Conservation (phyloP, 2,797 vertebrate species). For the Enteromius anoplus region DNA sequence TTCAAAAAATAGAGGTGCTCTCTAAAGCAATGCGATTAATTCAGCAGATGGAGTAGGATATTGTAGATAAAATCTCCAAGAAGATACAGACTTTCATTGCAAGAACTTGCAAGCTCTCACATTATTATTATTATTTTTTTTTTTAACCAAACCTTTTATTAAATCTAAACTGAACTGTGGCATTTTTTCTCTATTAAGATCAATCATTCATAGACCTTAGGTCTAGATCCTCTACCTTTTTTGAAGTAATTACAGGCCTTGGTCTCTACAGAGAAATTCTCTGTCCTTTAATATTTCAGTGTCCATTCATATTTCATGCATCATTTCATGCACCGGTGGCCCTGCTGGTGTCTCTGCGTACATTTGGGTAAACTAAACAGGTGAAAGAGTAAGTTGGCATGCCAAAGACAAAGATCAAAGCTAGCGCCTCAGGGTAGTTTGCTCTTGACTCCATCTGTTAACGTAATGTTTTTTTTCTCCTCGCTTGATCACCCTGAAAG, state of each 20-base stretch:
- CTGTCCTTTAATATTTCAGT: conserved; percentile 74
- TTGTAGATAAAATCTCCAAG: not conserved
- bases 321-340: conserved; percentile 8
- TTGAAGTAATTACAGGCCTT: conserved; percentile 51
- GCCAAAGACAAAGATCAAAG: conserved; percentile 78
- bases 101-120: not conserved
- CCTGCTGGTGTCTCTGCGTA: not conserved
- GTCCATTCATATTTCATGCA: conserved; percentile 74
- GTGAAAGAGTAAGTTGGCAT: conserved; percentile 56
- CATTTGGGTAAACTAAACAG: conserved; percentile 61
- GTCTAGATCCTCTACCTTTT: not conserved
- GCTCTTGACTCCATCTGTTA: conserved; percentile 70
- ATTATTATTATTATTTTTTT: not conserved
- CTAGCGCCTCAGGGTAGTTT: conserved; percentile 61
- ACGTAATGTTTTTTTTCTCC: conserved; percentile 53
- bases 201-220: conserved; percentile 46
- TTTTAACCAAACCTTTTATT: not conserved
- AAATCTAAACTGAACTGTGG: conserved; percentile 30
- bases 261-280: conserved; percentile 57
- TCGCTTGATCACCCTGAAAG: conserved; percentile 55
- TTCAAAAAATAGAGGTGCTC: not conserved
- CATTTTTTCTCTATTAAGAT: conserved; percentile 39
- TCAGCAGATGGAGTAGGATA: not conserved
- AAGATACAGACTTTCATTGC: not conserved
- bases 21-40: not conserved